Conservation (phyloP, 2,888 invertebrate species). For the Tromatobia lineatoria region DNA sequence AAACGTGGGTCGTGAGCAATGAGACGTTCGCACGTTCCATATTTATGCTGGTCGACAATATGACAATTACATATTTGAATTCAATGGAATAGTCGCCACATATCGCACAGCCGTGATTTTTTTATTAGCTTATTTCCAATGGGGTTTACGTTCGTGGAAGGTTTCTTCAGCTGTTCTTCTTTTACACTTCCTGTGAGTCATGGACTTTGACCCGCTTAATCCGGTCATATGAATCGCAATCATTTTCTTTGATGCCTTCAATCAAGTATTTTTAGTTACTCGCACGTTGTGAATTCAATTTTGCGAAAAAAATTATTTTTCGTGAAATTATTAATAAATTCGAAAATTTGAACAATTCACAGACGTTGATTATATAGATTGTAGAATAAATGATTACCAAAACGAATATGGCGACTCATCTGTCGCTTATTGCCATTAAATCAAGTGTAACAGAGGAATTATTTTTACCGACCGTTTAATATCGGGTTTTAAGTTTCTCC, state of each 20-base stretch:
- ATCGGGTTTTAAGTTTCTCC: conserved; percentile 2
- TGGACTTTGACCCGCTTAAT: conserved; percentile 4
- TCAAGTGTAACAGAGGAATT: background rate
- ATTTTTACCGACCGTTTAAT: background rate
- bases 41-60: conserved; percentile 1
- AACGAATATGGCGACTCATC: too few relatives aligned
- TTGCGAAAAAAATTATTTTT: background rate
- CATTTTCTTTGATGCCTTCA: background rate
- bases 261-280: background rate
- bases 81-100: conserved; percentile 14
- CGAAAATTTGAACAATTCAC: too few relatives aligned
- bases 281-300: too few relatives aligned
- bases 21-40: background rate
- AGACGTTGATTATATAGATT: too few relatives aligned
- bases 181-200: conserved; percentile 6
- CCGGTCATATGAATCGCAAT: background rate
- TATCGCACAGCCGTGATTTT: background rate
- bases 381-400: too few relatives aligned
- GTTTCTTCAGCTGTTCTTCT: conserved; percentile 6
- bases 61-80: conserved; percentile 37
- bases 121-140: conserved; percentile 1
- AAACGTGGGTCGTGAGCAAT: background rate
- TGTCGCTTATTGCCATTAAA: background rate
- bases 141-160: background rate
- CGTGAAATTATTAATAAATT: too few relatives aligned